Base-by-base conservation (phyloP, 35 echinoderm and acorn worm genomes). In the Lytechinus variegatus region DNA sequence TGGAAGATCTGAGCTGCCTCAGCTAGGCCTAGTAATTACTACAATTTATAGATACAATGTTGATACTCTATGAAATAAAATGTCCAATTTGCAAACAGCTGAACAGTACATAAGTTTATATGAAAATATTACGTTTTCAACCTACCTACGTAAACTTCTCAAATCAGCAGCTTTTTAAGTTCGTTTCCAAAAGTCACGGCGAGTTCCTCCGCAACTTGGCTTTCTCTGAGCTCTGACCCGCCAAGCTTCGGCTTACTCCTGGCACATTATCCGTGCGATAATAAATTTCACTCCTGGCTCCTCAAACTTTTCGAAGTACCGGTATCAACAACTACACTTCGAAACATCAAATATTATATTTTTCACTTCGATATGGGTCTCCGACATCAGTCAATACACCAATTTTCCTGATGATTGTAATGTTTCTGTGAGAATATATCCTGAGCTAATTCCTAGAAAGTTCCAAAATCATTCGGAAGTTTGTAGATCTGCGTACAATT, bases 401-500 rank as follows among this genome's bases (percentile, higher is more conserved):
- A 24, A 19, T 7, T 7, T 79, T 79, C 4, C 21, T 79, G 5
- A 79, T 24, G 21, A 16, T 5, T 5, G 19, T 79, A 79, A 19
- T 79, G 66, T 79, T n/a, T n/a, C 66, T 79, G 66, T 24, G n/a
- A 24, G 3, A 79, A 24, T 19, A 79, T 79, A 79, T 79, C 66
- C 66, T 79, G 19, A 79, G 19, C 66, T 79, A 79, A 79, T 79
- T 79, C 66, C 66, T 79, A 24, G n/a, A 79, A 79, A 79, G 66
- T 79, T 79, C 66, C 66, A 79, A 79, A 79, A 24, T 79, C n/a
- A 79, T 79, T 79, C 66, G 16, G 66, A 79, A 79, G 66, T 79
- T 27, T 79, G 14, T 24, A 1, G n/a, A 24, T 24, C 3, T 71
- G 14, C 61, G 24, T 44, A 71, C 14, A 21, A 71, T 24, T 14